Conservation (phyloP, 2,113 vertebrate genomes). For the Callionymus lyra region DNA sequence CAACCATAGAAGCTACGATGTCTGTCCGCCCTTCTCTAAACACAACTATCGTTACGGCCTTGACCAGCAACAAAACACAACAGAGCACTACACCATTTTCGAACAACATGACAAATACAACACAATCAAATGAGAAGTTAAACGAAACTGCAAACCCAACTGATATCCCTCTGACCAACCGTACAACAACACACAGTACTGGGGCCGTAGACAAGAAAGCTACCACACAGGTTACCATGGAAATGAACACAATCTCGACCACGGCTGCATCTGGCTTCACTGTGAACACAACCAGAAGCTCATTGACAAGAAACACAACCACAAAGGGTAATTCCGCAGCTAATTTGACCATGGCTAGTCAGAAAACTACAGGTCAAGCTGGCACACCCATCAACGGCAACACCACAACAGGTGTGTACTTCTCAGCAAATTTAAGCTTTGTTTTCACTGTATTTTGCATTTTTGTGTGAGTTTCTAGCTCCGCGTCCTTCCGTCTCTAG, state of each 20-base stretch:
- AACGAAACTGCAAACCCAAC: neutral
- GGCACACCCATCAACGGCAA: too few relatives aligned
- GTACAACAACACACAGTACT: too few relatives aligned
- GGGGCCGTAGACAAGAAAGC: neutral
- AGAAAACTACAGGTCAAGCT: too few relatives aligned
- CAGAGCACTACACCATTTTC: constrained; percentile 7
- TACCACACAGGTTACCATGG: neutral
- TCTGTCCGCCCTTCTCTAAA: too few relatives aligned
- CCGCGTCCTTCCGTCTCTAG: too few relatives aligned
- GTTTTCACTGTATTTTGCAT: too few relatives aligned
- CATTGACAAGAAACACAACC: constrained; percentile 2
- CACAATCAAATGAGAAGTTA: neutral
- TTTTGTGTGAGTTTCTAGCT: too few relatives aligned
- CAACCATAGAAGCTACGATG: neutral
- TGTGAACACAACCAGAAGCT: neutral
- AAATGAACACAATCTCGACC: neutral
- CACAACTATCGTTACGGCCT: neutral
- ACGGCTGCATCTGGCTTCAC: neutral
- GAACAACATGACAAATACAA: neutral
- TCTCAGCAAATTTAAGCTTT: too few relatives aligned
- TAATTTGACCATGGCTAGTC: neutral
- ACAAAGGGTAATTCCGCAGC: neutral
- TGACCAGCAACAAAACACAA: neutral
- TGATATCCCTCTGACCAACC: too few relatives aligned
- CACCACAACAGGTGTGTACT: too few relatives aligned